Percentiles rank a stretch among this genome's conserved stretches.
These are phyloP conservation scores for Albula glossodonta DNA, from an alignment of 2,113 vertebrate genomes.

Conservation along the genomic window DNA sequence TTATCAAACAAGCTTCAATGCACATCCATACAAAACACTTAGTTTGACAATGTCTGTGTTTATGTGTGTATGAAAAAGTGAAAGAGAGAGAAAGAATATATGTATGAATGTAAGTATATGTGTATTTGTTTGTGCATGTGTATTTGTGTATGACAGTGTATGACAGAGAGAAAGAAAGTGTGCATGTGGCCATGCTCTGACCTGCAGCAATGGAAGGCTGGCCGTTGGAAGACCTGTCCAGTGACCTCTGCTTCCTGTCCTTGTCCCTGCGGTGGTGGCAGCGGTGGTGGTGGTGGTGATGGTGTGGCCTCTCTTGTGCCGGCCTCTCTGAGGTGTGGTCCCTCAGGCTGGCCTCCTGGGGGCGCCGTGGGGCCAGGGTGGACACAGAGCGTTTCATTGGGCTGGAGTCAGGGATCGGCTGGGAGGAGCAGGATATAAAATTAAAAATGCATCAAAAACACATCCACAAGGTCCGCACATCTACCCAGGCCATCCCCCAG, in stretches of 20 bases:
- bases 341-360: slow-evolving; percentile 73
- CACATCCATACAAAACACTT: not conserved
- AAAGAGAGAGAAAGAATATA: not conserved
- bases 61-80: not conserved
- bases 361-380: slow-evolving; percentile 80
- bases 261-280: slow-evolving; percentile 85
- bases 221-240: slow-evolving; percentile 76
- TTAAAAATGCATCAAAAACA: not conserved
- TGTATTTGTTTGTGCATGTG: not conserved
- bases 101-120: not conserved
- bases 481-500: not conserved
- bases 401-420: slow-evolving; percentile 83
- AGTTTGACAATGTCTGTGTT: not conserved
- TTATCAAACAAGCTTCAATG: not conserved
- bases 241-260: slow-evolving; percentile 86
- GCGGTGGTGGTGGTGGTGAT: slow-evolving; percentile 86
- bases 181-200: slow-evolving; percentile 44
- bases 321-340: slow-evolving; percentile 76
- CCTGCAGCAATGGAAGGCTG: slow-evolving; percentile 68
- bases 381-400: slow-evolving; percentile 90
- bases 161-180: not conserved
- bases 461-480: not conserved
- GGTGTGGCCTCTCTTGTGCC: slow-evolving; percentile 69
- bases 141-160: not conserved
- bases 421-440: slow-evolving; percentile 11